Conservation (phyloP, 2,888 invertebrate genomes). For the Apodemia duryi region DNA sequence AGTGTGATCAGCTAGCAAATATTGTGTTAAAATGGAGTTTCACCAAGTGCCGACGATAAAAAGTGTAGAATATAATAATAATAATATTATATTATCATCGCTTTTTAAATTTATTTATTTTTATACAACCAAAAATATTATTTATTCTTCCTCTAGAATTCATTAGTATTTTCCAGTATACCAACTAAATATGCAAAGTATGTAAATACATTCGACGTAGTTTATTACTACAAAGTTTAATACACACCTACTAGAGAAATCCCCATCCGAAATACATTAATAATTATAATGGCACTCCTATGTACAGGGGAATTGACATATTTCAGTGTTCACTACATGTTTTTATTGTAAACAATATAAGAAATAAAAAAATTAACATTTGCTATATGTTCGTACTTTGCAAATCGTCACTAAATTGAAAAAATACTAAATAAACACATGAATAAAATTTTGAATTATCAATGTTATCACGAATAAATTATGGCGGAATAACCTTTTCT, state of each 20-base stretch:
- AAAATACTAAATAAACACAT: neutral
- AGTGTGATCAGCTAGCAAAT: too few relatives aligned
- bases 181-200: conserved; percentile 16
- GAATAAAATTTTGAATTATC: neutral
- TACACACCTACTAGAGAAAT: conserved; percentile 47
- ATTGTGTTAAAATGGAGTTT: too few relatives aligned
- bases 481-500: neutral
- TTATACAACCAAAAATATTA: too few relatives aligned
- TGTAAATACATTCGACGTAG: conserved; percentile 22
- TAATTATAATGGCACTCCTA: conserved; percentile 72
- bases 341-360: conserved; percentile 4
- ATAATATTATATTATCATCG: too few relatives aligned
- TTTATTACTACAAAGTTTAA: conserved; percentile 41
- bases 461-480: conserved; percentile 5
- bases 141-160: neutral
- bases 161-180: neutral
- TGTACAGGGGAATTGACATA: conserved; percentile 76
- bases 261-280: conserved; percentile 45
- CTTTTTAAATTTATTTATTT: too few relatives aligned
- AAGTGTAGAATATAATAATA: too few relatives aligned
- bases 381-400: neutral
- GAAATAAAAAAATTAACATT: neutral
- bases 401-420: neutral
- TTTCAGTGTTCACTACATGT: conserved; percentile 32
- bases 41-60: too few relatives aligned